Evolutionary conservation across 2,888 invertebrate species (phyloP), one percentile per base, ranked within the genome.

Genomic region (Lasius fuliginosus): DNA sequence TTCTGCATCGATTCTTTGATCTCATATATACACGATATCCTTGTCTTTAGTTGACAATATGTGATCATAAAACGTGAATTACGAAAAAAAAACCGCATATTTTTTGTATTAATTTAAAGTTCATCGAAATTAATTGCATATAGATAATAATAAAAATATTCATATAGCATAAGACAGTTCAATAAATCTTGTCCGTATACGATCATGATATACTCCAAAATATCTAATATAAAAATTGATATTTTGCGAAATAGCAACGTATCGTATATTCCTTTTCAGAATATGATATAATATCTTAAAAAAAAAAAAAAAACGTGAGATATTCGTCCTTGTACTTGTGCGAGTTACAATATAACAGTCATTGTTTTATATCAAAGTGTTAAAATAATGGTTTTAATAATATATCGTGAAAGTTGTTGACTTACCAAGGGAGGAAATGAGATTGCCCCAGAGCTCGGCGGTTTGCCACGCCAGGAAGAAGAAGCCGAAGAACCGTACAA

Each of bases 381-480:
- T 33, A 46, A 15, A 62, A 42, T 46, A 74, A 8, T 42, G 15
- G 30, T 12, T 40, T 12, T 12, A 46, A 60, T 42, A n/a, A 12
- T 36, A 36, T 12, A 9, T 53, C 0, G 30, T 0, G 8, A 27
- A 18, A 74, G 12, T 3, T n/a, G 12, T 42, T 2, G 1, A 96
- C 97, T 96, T 95, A 98, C 98, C 97, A 92, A 98, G 96, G 90
- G 98, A 99, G n/a, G 99, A 99, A 93, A 99, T 97, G 87, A 99
- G 96, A 95, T 99, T 99, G 94, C 99, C 99, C 98, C 99, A 98
- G 69, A 99, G 97, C 95, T 99, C 98, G 92, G 99, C 98, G 23
- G 99, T 98, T 95, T 99, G 99, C 97, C 99, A 99, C 89, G 99
- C 98, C 92, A 99, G 97, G 96, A 99, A 99, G 97, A 99, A 99